These are phyloP conservation scores for Acipenser oxyrinchus DNA, from an alignment of 2,797 vertebrate genomes.

Conservation along the genomic window DNA sequence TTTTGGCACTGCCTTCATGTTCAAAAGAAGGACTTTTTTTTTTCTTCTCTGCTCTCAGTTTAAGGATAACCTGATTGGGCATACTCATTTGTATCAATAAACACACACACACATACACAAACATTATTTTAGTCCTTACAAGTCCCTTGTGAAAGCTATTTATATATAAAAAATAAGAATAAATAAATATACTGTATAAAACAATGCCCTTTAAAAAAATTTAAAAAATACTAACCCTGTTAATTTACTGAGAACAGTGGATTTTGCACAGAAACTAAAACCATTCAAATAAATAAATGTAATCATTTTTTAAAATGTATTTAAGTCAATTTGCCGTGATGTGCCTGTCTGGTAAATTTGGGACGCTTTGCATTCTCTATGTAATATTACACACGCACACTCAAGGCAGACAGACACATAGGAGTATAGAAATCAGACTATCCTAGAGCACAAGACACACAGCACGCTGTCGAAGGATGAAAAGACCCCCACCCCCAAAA, in stretches of 20 bases:
- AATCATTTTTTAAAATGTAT: conserved; percentile 1
- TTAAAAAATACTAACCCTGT: conserved; percentile 37
- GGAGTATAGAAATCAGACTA: neutral
- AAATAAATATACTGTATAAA: conserved; percentile 51
- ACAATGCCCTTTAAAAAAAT: conserved; percentile 22
- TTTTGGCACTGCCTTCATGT: neutral
- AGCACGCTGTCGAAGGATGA: neutral
- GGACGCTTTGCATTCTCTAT: conserved; percentile 20
- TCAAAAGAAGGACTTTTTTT: neutral
- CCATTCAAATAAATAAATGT: conserved; percentile 16
- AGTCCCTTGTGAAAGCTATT: conserved; percentile 40
- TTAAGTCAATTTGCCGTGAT: neutral
- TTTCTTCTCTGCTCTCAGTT: conserved; percentile 1
- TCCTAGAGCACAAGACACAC: neutral
- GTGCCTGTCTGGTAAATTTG: neutral
- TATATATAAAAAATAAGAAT: conserved; percentile 46
- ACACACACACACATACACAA: conserved; percentile 15
- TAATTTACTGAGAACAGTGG: conserved; percentile 31
- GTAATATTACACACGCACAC: neutral
- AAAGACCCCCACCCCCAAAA: neutral
- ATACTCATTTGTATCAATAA: conserved; percentile 16
- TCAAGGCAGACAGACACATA: neutral
- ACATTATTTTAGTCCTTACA: conserved; percentile 11
- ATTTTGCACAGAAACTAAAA: conserved; percentile 9
- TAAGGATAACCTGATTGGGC: conserved; percentile 11